A percentile compares a stretch with the other conserved stretches of the same genome.
Conservation (phyloP, 2,888 invertebrate species). For the Heliconius sara region DNA sequence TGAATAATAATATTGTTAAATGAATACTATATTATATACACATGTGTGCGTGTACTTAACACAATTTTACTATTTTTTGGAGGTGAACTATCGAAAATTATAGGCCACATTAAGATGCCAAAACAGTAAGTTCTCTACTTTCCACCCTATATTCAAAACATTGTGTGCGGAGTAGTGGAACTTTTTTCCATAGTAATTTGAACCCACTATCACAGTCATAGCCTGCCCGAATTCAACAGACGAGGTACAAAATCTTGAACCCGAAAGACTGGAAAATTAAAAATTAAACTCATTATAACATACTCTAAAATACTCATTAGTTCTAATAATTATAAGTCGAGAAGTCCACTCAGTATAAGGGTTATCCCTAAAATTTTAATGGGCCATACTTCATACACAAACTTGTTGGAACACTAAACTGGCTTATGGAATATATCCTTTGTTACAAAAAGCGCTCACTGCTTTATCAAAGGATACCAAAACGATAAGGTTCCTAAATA, state of each 20-base stretch:
- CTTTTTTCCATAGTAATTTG: not conserved
- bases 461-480: conserved; percentile 24
- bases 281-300: not conserved
- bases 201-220: not conserved
- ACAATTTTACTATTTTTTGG: not conserved
- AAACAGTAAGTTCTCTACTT: too few species aligned
- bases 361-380: conserved; percentile 25
- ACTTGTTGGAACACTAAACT: conserved; percentile 20
- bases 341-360: conserved; percentile 1
- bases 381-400: conserved; percentile 3
- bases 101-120: too few species aligned
- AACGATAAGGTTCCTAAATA: conserved; percentile 1
- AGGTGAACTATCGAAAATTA: not conserved
- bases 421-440: conserved; percentile 25
- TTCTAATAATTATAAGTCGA: conserved; percentile 4
- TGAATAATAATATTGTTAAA: too few species aligned
- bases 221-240: not conserved
- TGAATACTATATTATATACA: too few species aligned
- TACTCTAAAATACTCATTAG: not conserved
- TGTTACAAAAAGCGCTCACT: conserved; percentile 23
- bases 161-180: too few species aligned
- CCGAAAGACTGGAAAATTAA: not conserved
- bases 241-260: not conserved
- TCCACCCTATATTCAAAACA: too few species aligned
- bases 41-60: not conserved